Base-by-base conservation (phyloP, 1,140 invertebrate genomes). In the Parapsyche elsis region DNA sequence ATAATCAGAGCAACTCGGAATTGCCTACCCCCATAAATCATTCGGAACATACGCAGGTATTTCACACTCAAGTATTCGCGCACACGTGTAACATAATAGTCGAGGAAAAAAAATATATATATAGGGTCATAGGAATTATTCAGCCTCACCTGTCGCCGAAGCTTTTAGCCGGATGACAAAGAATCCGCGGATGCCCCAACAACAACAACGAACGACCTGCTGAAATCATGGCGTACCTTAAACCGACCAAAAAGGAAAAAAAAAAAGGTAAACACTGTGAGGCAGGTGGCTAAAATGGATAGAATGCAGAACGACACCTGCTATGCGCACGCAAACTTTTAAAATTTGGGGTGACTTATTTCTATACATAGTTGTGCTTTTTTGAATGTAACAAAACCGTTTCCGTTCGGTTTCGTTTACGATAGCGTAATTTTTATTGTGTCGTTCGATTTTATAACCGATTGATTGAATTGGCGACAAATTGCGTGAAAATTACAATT, bases 281-380 rank as follows among this genome's bases (percentile, higher is more conserved):
- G 64, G 64, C 64, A 67, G 64, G 64, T 67, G 64, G 64, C 10
- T 12, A 67, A 26, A 67, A 67, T 67, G 64, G 64, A 67, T 67
- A 67, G 64, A 67, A 67, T 67, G 64, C 64, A 67, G 64, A 67
- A 67, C 23, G 64, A 67, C 64, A 67, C 64, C 64, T 67, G 64
- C 64, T 30, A 14, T 26, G 4, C 21, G 30, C 30, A n/a, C n/a
- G n/a, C n/a, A n/a, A n/a, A n/a, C n/a, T n/a, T 38, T 38, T 38
- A 7, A 38, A 7, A 38, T 7, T 38, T 7, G 7, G 30, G 30
- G 30, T 38, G 30, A 38, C 7, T 38, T 38, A 38, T 38, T 38
- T 38, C 30, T 38, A 7, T 7, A 4, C 30, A 38, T 7, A n/a
- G n/a, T 38, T 38, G 30, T 38, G 30, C 7, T 1, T 7, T 38